A percentile compares a stretch with the other conserved stretches of the same genome.
phyloP scores from a whole-genome alignment of 2,888 invertebrate species.

The Cephus sareptanus region DNA sequence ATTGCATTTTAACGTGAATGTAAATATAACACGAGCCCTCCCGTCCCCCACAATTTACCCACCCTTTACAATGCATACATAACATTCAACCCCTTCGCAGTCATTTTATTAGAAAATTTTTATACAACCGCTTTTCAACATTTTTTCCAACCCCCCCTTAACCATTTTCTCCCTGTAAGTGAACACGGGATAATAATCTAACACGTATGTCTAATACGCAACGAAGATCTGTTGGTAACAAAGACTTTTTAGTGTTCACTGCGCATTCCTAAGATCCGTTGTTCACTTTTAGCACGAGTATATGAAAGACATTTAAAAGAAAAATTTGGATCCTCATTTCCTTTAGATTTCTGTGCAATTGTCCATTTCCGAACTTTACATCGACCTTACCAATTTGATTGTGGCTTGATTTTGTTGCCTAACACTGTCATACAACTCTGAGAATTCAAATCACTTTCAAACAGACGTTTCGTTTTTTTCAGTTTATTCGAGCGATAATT shows the following conservation, averaged over 20 bases:
- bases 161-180: not conserved
- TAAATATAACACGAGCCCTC: conserved; percentile 51
- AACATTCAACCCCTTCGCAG: not conserved
- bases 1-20: conserved; percentile 58
- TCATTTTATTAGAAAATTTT: conserved; percentile 53
- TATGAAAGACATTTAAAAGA: not conserved
- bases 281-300: not conserved
- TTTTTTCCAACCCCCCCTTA: conserved; percentile 21
- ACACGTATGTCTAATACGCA: not conserved
- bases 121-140: conserved; percentile 45
- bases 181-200: not conserved
- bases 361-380: conserved; percentile 1
- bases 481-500: not conserved
- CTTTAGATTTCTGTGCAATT: not conserved
- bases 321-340: not conserved
- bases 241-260: not conserved
- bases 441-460: conserved; percentile 55
- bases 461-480: conserved; percentile 16
- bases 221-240: not conserved
- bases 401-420: conserved; percentile 63
- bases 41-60: conserved; percentile 1
- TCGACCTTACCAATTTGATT: conserved; percentile 40
- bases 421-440: conserved; percentile 63
- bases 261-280: not conserved
- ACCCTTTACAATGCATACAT: not conserved